Evolutionary conservation across 2,113 vertebrate genomes (phyloP).

Genomic region (Catagonus wagneri): DNA sequence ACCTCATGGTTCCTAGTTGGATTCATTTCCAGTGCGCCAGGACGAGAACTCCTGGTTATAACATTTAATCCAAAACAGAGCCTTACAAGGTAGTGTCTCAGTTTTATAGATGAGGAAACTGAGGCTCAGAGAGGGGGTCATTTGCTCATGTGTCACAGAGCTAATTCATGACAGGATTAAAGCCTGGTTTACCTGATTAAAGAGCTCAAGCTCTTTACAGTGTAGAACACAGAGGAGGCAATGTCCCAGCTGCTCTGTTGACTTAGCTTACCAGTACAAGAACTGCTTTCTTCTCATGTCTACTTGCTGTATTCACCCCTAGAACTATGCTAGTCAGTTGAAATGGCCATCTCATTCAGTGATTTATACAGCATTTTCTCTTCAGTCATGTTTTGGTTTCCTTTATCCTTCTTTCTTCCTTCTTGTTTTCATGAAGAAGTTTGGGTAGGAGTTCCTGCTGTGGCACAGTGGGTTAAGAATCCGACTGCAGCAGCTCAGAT

Average conservation of each 20-base stretch:
- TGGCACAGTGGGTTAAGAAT: too few relatives aligned
- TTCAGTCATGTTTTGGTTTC: constrained; percentile 27
- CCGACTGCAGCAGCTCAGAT: too few relatives aligned
- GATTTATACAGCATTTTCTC: constrained; percentile 43
- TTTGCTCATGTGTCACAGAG: not conserved
- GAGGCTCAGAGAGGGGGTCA: constrained; percentile 25
- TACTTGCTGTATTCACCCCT: not conserved
- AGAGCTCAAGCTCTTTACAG: constrained; percentile 24
- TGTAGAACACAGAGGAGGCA: not conserved
- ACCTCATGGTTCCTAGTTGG: too few relatives aligned
- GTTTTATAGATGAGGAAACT: constrained; percentile 53
- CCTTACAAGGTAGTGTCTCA: not conserved
- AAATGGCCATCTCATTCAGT: not conserved
- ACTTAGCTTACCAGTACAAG: not conserved
- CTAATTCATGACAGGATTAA: constrained; percentile 45
- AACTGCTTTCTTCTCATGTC: not conserved
- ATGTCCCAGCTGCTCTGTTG: not conserved
- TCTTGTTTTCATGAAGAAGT: constrained; percentile 43
- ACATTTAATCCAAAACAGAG: constrained; percentile 37
- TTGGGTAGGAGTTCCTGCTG: not conserved
- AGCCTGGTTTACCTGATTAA: constrained; percentile 21
- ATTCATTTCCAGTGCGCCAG: too few relatives aligned
- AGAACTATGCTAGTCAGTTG: not conserved
- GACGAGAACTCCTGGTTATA: not conserved
- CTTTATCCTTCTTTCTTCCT: not conserved